phyloP scores from a whole-genome alignment of 2,797 vertebrate species.

The Botia kubotai region DNA sequence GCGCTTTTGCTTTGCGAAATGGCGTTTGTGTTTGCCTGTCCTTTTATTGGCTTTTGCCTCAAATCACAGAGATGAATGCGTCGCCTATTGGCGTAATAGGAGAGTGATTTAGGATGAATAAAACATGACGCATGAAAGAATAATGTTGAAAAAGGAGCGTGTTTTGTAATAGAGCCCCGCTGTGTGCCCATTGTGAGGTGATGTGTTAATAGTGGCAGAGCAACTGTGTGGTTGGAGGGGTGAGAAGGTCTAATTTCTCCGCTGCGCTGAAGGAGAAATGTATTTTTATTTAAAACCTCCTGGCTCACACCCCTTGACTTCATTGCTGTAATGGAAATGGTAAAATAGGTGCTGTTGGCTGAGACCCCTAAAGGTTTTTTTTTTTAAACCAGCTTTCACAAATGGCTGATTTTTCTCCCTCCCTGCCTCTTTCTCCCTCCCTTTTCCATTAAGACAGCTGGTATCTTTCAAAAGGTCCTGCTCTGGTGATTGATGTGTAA shows the following conservation, averaged over 20 bases:
- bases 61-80: conserved; percentile 64
- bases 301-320: conserved; percentile 77
- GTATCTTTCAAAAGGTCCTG: conserved; percentile 80
- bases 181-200: conserved; percentile 77
- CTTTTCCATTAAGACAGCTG: conserved; percentile 83
- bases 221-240: conserved; percentile 75
- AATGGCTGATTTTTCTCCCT: conserved; percentile 53
- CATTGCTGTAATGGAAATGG: conserved; percentile 79
- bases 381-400: conserved; percentile 51
- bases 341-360: conserved; percentile 77
- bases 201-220: conserved; percentile 79
- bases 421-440: conserved; percentile 65
- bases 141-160: conserved; percentile 59
- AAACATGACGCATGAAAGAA: conserved; percentile 70
- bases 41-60: conserved; percentile 64
- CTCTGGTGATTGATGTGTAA: conserved; percentile 82
- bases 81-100: conserved; percentile 68
- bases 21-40: conserved; percentile 32
- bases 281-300: conserved; percentile 72
- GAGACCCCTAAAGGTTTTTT: conserved; percentile 64
- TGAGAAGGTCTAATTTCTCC: conserved; percentile 78
- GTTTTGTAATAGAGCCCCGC: conserved; percentile 77
- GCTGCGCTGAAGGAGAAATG: conserved; percentile 71
- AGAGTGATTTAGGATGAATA: conserved; percentile 74
- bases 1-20: conserved; percentile 60